These are phyloP conservation scores for Choristoneura fumiferana DNA, from an alignment of 1,140 invertebrate genomes.

Conservation along the genomic window DNA sequence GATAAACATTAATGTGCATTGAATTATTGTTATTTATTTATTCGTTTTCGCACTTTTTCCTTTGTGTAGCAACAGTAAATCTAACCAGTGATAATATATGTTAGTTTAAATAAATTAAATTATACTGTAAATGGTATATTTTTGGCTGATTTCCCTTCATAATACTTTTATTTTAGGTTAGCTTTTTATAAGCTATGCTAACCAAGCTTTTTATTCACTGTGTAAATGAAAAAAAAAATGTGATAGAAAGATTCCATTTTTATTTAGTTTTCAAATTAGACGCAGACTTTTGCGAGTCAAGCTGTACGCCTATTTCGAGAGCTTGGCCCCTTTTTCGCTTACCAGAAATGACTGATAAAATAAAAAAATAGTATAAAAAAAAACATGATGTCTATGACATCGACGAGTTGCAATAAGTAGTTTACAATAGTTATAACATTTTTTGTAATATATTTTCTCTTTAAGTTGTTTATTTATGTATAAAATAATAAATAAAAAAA, in stretches of 20 bases:
- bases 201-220: constrained; percentile 8
- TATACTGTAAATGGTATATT: no score
- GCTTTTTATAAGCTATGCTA: constrained; percentile 7
- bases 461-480: constrained; percentile 30
- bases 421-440: constrained; percentile 23
- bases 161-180: constrained; percentile 5
- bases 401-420: constrained; percentile 43
- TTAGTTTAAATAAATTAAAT: no score
- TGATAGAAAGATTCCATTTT: constrained; percentile 39
- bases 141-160: no score
- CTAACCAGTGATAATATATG: no score
- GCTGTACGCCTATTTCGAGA: constrained; percentile 1
- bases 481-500: constrained; percentile 15
- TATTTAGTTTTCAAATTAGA: constrained; percentile 28
- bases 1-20: no score
- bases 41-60: no score
- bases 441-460: constrained; percentile 37
- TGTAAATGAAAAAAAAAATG: constrained; percentile 25
- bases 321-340: constrained; percentile 17
- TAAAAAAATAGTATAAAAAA: constrained; percentile 30
- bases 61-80: no score
- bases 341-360: constrained; percentile 36
- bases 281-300: constrained; percentile 19
- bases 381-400: constrained; percentile 36
- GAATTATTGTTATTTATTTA: no score